A percentile compares a stretch with the other conserved stretches of the same genome.
These are phyloP conservation scores for Cotesia congregata DNA, from an alignment of 2,888 invertebrate species.

Conservation along the genomic window DNA sequence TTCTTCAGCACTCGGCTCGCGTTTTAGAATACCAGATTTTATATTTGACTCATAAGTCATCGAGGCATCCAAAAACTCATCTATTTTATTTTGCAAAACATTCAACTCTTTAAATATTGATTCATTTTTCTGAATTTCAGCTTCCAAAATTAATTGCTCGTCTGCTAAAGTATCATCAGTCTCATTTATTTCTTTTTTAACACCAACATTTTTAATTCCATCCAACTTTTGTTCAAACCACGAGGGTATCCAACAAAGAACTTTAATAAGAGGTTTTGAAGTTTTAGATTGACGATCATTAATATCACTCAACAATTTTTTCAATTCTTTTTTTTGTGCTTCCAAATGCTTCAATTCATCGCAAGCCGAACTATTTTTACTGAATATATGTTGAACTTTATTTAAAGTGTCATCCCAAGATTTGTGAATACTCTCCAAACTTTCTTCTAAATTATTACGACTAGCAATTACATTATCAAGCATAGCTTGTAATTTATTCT, in stretches of 20 bases:
- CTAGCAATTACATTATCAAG: constrained; percentile 41
- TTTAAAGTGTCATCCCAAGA: constrained; percentile 47
- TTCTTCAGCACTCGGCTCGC: constrained; percentile 51
- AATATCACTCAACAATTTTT: constrained; percentile 51
- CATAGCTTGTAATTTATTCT: constrained; percentile 45
- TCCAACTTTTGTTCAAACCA: constrained; percentile 49
- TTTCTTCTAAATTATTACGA: constrained; percentile 46
- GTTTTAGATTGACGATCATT: constrained; percentile 43
- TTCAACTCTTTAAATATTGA: constrained; percentile 43
- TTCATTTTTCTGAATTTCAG: constrained; percentile 46
- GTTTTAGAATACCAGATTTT: constrained; percentile 49
- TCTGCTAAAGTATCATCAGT: constrained; percentile 26
- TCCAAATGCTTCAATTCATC: constrained; percentile 58
- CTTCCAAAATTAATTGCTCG: constrained; percentile 37
- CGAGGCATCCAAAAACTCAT: constrained; percentile 48
- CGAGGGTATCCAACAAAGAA: constrained; percentile 49
- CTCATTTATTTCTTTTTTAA: not conserved
- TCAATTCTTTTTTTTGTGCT: constrained; percentile 52
- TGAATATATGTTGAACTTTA: constrained; percentile 43
- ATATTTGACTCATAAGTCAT: constrained; percentile 48
- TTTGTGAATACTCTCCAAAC: constrained; percentile 37
- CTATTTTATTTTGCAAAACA: constrained; percentile 47
- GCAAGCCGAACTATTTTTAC: constrained; percentile 44
- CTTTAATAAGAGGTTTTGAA: constrained; percentile 46
- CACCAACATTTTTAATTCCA: not conserved